Percentiles rank a stretch among this genome's conserved stretches.
Conservation (phyloP, 2,888 invertebrate genomes). For the Cheilosia vernalis region DNA sequence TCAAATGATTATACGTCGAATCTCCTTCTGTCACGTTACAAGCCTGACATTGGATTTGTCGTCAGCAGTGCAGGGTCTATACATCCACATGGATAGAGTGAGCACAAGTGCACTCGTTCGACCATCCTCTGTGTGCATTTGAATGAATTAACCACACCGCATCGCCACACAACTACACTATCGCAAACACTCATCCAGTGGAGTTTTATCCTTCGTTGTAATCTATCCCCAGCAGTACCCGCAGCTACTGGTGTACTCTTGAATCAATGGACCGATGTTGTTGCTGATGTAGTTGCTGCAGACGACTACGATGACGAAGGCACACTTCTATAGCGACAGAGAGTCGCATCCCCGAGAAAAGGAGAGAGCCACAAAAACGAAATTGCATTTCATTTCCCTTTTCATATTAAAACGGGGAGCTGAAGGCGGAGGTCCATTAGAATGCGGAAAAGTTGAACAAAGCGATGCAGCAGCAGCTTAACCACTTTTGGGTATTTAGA, state of each 20-base stretch:
- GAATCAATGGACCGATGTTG: not conserved
- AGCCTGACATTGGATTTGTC: constrained; percentile 58
- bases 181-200: constrained; percentile 7
- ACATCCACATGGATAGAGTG: not conserved
- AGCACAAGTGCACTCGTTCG: constrained; percentile 22
- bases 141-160: constrained; percentile 32
- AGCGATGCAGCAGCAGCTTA: constrained; percentile 33
- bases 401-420: constrained; percentile 42
- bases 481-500: constrained; percentile 33
- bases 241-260: constrained; percentile 3
- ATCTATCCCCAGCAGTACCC: constrained; percentile 24
- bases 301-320: constrained; percentile 29
- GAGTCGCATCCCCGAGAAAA: not conserved
- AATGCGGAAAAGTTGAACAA: constrained; percentile 22
- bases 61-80: not conserved
- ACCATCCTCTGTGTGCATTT: constrained; percentile 14
- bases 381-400: constrained; percentile 68
- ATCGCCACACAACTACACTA: not conserved
- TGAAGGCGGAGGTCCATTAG: not conserved
- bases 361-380: constrained; percentile 5
- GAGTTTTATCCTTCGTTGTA: constrained; percentile 26
- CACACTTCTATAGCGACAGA: constrained; percentile 32
- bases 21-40: constrained; percentile 65
- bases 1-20: constrained; percentile 46
- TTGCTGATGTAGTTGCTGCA: not conserved